Conservation (phyloP, 2,888 invertebrate species). For the Pycnomerus fuliginosus region DNA sequence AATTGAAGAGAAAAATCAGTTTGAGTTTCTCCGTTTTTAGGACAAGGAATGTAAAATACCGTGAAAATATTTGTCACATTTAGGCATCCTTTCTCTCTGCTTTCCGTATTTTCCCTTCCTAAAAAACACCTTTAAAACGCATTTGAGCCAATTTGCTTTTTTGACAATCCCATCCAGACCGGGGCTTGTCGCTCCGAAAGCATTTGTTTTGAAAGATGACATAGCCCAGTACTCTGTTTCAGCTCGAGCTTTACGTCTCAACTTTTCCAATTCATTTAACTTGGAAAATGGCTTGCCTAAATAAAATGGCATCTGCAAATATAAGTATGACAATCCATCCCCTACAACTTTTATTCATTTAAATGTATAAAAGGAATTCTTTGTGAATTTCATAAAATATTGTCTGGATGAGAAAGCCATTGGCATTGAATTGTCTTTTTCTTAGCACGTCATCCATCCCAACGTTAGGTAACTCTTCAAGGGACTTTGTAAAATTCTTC, state of each 20-base stretch:
- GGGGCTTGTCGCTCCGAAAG: constrained; percentile 23
- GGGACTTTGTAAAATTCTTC: too few relatives aligned
- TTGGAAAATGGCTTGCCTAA: constrained; percentile 31
- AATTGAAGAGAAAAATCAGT: constrained; percentile 14
- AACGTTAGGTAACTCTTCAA: too few relatives aligned
- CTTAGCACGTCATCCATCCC: too few relatives aligned
- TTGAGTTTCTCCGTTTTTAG: constrained; percentile 3
- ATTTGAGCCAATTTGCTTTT: constrained; percentile 32
- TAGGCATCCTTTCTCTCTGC: constrained; percentile 5
- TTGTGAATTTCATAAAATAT: too few relatives aligned
- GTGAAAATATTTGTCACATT: constrained; percentile 20
- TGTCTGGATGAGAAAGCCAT: too few relatives aligned
- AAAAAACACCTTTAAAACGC: constrained; percentile 28
- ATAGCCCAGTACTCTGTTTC: constrained; percentile 25
- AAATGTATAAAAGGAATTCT: constrained; percentile 21
- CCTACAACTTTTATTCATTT: constrained; percentile 21
- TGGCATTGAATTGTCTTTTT: too few relatives aligned
- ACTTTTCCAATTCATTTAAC: constrained; percentile 37
- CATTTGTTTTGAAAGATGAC: constrained; percentile 35
- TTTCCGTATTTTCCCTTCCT: constrained; percentile 14
- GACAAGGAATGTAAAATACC: constrained; percentile 3
- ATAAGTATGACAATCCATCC: constrained; percentile 30
- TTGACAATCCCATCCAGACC: constrained; percentile 28
- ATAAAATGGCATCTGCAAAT: constrained; percentile 30
- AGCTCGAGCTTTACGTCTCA: constrained; percentile 30